Evolutionary conservation across 2,797 vertebrate species (phyloP).

Genomic region (Scleropages formosus): DNA sequence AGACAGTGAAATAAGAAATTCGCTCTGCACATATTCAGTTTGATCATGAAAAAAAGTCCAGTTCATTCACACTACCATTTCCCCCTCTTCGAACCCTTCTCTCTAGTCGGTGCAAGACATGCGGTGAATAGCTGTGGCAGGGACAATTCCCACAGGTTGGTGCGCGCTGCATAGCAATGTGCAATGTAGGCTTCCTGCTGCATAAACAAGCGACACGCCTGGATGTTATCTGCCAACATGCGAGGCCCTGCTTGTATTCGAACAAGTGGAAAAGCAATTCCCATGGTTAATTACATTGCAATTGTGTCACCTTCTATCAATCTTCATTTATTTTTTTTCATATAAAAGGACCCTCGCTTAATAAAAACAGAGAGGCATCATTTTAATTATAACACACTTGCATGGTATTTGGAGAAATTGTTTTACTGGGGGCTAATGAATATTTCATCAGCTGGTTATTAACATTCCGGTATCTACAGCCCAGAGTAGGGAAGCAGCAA

Average conservation of each 20-base stretch:
- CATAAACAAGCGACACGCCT: conserved; percentile 16
- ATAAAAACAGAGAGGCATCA: conserved; percentile 25
- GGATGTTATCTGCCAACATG: not conserved
- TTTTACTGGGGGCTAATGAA: conserved; percentile 23
- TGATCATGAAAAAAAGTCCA: not conserved
- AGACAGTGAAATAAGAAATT: not conserved
- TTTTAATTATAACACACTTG: conserved; percentile 31
- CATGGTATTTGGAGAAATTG: conserved; percentile 26
- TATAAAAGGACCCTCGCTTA: conserved; percentile 22
- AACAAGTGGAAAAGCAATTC: conserved; percentile 14
- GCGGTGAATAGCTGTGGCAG: conserved; percentile 2
- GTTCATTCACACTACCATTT: not conserved
- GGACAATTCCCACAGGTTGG: not conserved
- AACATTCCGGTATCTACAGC: conserved; percentile 25
- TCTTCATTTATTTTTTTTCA: conserved; percentile 15
- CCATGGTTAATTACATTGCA: conserved; percentile 25
- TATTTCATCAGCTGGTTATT: conserved; percentile 29
- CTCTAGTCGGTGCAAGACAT: not conserved
- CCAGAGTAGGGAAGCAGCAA: not conserved
- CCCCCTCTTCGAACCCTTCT: not conserved
- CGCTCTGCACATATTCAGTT: conserved; percentile 1
- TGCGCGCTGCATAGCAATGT: not conserved
- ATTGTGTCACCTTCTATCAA: conserved; percentile 28
- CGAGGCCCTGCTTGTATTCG: conserved; percentile 10
- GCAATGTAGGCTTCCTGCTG: conserved; percentile 1